Base-by-base conservation (phyloP, 2,888 invertebrate species). In the Xestia xanthographa region DNA sequence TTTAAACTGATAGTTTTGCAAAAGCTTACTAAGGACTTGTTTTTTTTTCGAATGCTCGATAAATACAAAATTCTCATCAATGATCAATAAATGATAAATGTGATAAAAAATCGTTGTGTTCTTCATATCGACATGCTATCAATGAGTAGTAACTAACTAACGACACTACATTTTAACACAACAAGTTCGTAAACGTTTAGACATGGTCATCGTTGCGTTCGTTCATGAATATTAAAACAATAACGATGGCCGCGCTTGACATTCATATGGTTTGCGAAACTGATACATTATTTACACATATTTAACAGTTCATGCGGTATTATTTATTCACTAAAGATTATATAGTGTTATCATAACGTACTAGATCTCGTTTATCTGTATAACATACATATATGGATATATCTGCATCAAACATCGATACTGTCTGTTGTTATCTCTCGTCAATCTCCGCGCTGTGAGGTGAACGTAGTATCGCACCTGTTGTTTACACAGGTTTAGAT, bases 171-270 rank as follows among this genome's bases (percentile, higher is more conserved):
- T 41, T 48, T 9, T 56, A 71, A 73, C 26, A 58, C 22, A 50
- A 73, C 43, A 20, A 29, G 45, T 78, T 72, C 12, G 48, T 56
- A 56, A 48, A 62, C 22, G 4, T 69, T 38, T n/a, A 22, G 26
- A 75, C 50, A 62, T 45, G 72, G 38, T 60, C 45, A 34, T 58
- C 11, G 74, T 62, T 11, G 63, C 66, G 43, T 67, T 65, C 62
- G 58, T 66, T 80, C 84, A 75, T 86, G 73, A 80, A 83, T 86
- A 80, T 81, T 86, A 58, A 85, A 80, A 70, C 62, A 87, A 67
- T 79, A 66, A 77, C 53, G 45, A 11, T 60, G 63, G 53, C 43
- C 68, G 38, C 45, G 72, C 60, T 79, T 41, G 45, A 22, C 66
- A 67, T 66, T 63, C 43, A 41, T 29, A 38, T 60, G 17, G 68